Conservation (phyloP, 2,113 vertebrate species). For the Prionailurus bengalensis region DNA sequence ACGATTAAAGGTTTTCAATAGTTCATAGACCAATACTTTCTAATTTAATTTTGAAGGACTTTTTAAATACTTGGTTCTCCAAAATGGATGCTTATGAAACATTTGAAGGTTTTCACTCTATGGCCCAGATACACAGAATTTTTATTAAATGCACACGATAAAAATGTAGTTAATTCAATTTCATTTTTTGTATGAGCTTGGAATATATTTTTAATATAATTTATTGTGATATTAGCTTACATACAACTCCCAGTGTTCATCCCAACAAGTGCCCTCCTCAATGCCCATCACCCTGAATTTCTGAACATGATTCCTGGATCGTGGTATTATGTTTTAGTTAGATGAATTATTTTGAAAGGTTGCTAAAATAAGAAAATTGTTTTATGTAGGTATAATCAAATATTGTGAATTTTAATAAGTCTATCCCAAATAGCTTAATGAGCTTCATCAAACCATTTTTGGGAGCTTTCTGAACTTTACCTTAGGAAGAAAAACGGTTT, state of each 20-base stretch:
- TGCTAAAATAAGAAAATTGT: not conserved
- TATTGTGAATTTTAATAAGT: not conserved
- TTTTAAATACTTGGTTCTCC: not conserved
- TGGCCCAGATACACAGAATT: not conserved
- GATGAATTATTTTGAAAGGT: not conserved
- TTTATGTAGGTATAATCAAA: not conserved
- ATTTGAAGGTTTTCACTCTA: not conserved
- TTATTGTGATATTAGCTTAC: too few species aligned
- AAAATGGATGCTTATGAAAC: not conserved
- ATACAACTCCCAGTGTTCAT: too few species aligned
- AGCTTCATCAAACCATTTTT: not conserved
- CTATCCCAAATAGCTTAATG: not conserved
- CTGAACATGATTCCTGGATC: not conserved
- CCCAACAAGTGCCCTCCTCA: too few species aligned
- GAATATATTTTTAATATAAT: too few species aligned
- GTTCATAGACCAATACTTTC: not conserved
- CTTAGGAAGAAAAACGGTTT: not conserved
- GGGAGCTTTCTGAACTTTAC: not conserved
- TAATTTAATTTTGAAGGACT: not conserved
- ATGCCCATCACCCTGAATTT: not conserved
- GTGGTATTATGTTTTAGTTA: not conserved
- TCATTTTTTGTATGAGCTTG: not conserved
- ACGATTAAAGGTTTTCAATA: not conserved
- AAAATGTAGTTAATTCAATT: not conserved
- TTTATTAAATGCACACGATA: not conserved